Conservation (phyloP, 2,888 invertebrate genomes). For the Acronicta psi region DNA sequence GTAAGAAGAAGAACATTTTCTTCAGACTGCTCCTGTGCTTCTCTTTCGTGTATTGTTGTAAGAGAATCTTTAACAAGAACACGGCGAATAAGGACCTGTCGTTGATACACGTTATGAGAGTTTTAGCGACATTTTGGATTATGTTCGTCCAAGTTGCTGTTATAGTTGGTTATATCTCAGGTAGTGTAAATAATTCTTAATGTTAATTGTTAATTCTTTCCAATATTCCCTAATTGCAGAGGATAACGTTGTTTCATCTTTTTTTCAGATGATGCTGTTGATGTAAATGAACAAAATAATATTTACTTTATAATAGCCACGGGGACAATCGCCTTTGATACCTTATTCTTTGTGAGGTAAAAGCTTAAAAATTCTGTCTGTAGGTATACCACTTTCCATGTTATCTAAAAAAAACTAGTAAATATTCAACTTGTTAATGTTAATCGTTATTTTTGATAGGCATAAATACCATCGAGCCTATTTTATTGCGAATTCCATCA, state of each 20-base stretch:
- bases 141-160: conserved; percentile 90
- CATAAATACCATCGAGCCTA: neutral
- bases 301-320: conserved; percentile 86
- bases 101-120: conserved; percentile 90
- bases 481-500: neutral
- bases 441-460: neutral
- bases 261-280: conserved; percentile 83
- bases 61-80: conserved; percentile 81
- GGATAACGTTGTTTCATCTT: conserved; percentile 2
- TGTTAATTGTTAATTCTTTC: no score
- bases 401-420: neutral
- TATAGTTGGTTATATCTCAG: conserved; percentile 91
- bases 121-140: conserved; percentile 91
- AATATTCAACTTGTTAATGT: neutral
- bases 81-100: conserved; percentile 86
- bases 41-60: conserved; percentile 79
- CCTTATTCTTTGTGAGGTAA: conserved; percentile 90
- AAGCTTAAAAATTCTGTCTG: neutral
- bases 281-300: conserved; percentile 77
- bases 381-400: neutral
- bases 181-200: conserved; percentile 63
- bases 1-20: conserved; percentile 67
- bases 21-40: conserved; percentile 78
- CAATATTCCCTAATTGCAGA: neutral
- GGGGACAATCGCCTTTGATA: conserved; percentile 89